Conservation (phyloP, 2,113 vertebrate genomes). For the Ornithorhynchus anatinus region DNA sequence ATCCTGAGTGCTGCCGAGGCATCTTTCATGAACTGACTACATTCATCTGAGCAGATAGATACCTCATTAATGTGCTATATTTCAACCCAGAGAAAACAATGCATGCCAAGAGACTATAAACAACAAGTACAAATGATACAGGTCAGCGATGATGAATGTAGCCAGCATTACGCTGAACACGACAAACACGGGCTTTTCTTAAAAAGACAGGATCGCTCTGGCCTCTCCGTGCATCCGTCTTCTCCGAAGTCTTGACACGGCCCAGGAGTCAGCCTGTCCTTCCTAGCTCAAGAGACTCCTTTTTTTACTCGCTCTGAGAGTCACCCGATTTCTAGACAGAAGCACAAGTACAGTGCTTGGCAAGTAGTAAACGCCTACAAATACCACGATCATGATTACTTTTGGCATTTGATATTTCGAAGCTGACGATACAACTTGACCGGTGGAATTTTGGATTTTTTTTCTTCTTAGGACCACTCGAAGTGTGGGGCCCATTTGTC, state of each 20-base stretch:
- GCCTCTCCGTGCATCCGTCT: conserved; percentile 35
- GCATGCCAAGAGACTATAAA: conserved; percentile 69
- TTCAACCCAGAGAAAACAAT: conserved; percentile 72
- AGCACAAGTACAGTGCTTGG: background rate
- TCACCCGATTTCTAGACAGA: background rate
- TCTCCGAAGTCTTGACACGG: conserved; percentile 38
- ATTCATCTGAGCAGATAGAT: conserved; percentile 59
- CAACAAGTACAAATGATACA: conserved; percentile 66
- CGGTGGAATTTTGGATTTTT: background rate
- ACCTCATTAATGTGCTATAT: conserved; percentile 73
- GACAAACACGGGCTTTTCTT: conserved; percentile 16
- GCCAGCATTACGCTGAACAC: conserved; percentile 34
- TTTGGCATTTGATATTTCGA: background rate
- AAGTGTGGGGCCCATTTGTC: background rate
- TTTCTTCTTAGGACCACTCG: background rate
- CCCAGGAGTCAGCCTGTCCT: background rate
- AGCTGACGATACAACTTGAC: background rate
- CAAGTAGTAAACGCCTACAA: no score
- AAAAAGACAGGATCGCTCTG: conserved; percentile 4
- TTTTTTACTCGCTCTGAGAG: background rate
- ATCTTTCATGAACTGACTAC: conserved; percentile 58
- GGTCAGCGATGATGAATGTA: conserved; percentile 73
- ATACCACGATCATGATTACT: no score
- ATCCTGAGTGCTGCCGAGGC: conserved; percentile 48
- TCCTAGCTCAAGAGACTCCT: background rate